Evolutionary conservation across 2,113 vertebrate species (phyloP).

Genomic region (Antechinus flavipes): DNA sequence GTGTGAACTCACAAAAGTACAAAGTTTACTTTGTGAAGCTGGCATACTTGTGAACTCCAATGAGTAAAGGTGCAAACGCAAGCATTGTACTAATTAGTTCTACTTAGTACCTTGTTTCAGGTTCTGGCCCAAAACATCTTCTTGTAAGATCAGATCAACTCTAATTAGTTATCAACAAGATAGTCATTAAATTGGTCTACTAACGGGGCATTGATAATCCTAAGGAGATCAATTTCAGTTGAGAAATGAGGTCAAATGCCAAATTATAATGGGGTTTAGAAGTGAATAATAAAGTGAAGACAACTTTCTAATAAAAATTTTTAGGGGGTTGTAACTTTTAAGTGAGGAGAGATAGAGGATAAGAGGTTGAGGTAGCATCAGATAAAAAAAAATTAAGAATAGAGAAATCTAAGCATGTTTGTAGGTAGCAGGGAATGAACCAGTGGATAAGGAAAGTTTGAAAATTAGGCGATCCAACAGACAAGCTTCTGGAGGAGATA

Average conservation of each 20-base stretch:
- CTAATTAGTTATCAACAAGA: not conserved
- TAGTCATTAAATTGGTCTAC: not conserved
- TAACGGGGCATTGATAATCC: not conserved
- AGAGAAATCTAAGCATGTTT: not conserved
- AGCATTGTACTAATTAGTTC: too few species aligned
- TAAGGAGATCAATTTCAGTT: not conserved
- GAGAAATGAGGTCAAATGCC: not conserved
- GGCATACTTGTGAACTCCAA: too few species aligned
- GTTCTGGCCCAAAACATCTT: too few species aligned
- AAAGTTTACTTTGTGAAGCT: too few species aligned
- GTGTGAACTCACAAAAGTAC: too few species aligned
- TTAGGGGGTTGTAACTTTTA: not conserved
- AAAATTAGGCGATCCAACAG: not conserved
- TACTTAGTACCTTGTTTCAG: too few species aligned
- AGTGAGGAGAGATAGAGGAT: not conserved
- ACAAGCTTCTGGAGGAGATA: not conserved
- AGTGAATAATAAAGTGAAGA: not conserved
- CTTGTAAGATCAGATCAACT: too few species aligned
- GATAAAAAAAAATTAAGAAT: not conserved
- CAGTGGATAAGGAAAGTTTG: not conserved
- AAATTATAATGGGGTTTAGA: not conserved
- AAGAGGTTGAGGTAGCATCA: not conserved
- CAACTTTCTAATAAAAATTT: too few species aligned
- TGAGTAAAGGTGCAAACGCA: too few species aligned
- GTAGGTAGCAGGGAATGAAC: not conserved